These are phyloP conservation scores for Geophilus truncorum DNA, from an alignment of 2,888 invertebrate genomes.

Conservation along the genomic window DNA sequence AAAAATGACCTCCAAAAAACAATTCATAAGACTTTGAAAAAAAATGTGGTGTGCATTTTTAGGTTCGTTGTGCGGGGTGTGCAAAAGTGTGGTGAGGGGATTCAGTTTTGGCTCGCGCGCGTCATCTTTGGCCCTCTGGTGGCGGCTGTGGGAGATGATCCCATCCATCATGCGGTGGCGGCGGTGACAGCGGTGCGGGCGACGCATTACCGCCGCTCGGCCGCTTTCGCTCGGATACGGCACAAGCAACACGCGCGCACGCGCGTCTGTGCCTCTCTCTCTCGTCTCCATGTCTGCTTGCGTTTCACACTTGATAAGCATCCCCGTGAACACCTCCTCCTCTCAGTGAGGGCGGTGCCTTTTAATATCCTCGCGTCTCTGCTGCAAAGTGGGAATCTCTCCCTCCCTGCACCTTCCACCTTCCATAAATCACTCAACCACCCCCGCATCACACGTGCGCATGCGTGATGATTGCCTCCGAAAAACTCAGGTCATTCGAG, in stretches of 20 bases:
- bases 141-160: constrained; percentile 27
- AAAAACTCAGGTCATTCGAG: constrained; percentile 6
- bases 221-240: constrained; percentile 23
- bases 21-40: not conserved
- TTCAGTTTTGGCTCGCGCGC: not conserved
- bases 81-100: not conserved
- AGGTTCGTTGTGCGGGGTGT: not conserved
- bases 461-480: constrained; percentile 8
- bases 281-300: constrained; percentile 19
- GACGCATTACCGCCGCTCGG: constrained; percentile 27
- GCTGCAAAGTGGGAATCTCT: constrained; percentile 23
- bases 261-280: not conserved
- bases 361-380: constrained; percentile 25
- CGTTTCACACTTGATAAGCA: constrained; percentile 25
- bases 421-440: constrained; percentile 12
- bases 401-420: not conserved
- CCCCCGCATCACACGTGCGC: constrained; percentile 18
- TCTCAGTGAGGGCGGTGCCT: constrained; percentile 7
- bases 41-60: not conserved
- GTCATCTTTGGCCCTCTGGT: constrained; percentile 27
- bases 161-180: constrained; percentile 27
- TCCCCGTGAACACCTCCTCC: constrained; percentile 13
- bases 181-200: constrained; percentile 27
- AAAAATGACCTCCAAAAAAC: not conserved
- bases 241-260: constrained; percentile 3